Base-by-base conservation (phyloP, 2,888 invertebrate genomes). In the Rosalia funebris region DNA sequence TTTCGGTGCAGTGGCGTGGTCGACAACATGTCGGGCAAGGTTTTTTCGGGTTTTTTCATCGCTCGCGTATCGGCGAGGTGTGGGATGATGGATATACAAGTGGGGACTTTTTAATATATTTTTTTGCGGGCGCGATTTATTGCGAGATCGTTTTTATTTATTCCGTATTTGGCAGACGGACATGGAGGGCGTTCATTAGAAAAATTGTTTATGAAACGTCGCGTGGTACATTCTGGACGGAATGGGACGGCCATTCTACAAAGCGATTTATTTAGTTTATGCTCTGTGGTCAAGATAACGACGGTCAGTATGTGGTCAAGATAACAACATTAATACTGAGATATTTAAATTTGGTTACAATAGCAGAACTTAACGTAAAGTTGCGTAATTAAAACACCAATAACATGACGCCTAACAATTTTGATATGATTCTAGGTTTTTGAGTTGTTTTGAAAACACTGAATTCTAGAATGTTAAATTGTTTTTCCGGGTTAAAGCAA, bases 121-220 rank as follows among this genome's bases (percentile, higher is more conserved):
- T 56, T 34, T 46, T 14, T 9, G 9, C 14, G 12, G 19, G 2
- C 9, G n/a, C 50, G 61, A 66, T 63, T 66, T 63, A 66, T 34
- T 39, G 61, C 61, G 36, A 31, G 59, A 37, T 17, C 25, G 63
- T 66, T 66, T 66, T 66, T 66, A 54, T 61, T 63, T 63, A 63
- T 57, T 52, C 66, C 66, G 53, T 66, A 60, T 58, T 63, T 63
- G 63, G 66, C 61, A 57, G 53, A 59, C 59, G 60, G 61, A 59
- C 56, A 47, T 57, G 57, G 63, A 61, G 60, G 62, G 63, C 63
- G 66, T 63, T 57, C 2, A 25, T 9, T 25, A 9, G 25, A 25
- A 5, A 9, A 25, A 25, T 25, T 25, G 9, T 25, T 25, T 25
- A 9, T 25, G 9, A 3, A 9, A 25, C 9, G 25, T 9, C 3